A percentile compares a stretch with the other conserved stretches of the same genome.
Conservation (phyloP, 2,113 vertebrate species). For the Oryzias curvinotus region DNA sequence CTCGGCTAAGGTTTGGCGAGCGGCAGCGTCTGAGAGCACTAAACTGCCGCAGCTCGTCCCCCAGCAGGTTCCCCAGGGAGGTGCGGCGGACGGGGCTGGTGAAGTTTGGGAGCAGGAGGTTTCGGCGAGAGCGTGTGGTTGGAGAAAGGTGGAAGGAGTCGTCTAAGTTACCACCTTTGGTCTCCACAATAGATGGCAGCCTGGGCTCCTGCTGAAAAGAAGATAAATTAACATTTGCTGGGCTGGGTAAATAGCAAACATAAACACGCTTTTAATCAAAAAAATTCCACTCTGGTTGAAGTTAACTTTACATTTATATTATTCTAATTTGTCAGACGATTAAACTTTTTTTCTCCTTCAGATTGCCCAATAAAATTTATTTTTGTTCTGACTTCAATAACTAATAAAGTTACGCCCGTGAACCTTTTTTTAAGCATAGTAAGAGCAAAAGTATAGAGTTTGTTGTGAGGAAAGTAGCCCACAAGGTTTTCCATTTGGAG, state of each 20-base stretch:
- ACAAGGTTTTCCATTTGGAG: conserved; percentile 44
- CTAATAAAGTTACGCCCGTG: neutral
- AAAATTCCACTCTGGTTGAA: too few relatives aligned
- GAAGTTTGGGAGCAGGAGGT: conserved; percentile 84
- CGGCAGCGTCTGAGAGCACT: conserved; percentile 81
- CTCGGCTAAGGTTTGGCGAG: conserved; percentile 79
- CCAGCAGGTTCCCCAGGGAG: conserved; percentile 86
- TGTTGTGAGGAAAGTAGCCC: conserved; percentile 32
- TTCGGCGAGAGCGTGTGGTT: conserved; percentile 69
- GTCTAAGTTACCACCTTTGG: conserved; percentile 64
- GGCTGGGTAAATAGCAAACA: too few relatives aligned
- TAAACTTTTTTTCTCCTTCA: neutral
- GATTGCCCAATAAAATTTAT: too few relatives aligned
- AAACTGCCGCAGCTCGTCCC: conserved; percentile 87
- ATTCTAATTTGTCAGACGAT: neutral
- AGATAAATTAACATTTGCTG: neutral
- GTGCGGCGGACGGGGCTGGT: conserved; percentile 79
- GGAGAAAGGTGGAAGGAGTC: conserved; percentile 79
- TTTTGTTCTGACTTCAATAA: neutral
- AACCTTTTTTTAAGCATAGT: conserved; percentile 10
- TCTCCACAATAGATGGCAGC: conserved; percentile 83
- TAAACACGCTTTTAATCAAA: too few relatives aligned
- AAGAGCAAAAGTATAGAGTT: neutral
- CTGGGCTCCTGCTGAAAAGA: conserved; percentile 75
- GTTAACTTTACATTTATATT: neutral